Base-by-base conservation (phyloP, 37 sponge, comb jelly and placozoan genomes). In the Hormiphora californensis region DNA sequence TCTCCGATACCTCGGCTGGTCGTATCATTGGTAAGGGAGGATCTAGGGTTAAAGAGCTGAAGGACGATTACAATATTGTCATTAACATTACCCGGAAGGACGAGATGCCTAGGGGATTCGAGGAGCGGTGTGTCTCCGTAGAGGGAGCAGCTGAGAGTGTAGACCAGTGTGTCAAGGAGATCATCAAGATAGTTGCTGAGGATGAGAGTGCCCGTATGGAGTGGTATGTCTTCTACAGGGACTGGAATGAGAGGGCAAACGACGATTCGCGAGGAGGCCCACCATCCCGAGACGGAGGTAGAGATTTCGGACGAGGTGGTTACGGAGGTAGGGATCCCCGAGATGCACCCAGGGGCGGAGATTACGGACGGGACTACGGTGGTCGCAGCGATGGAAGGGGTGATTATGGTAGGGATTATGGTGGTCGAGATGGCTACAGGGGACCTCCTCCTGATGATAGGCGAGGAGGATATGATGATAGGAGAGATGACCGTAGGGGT, bases 21-120 rank as follows among this genome's bases (percentile, higher is more conserved):
- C 90, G 93, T 86, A 92, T 96, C 63, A 93, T 96, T 32, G 96
- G 96, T 0, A 96, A 93, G 73, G 90, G 92, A 7, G 96, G 96
- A 0, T 85, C 86, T 35, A 93, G 88, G 31, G 90, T 96, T 81
- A 93, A 93, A 85, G 69, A 86, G 5, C 87, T 96, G 25, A 91
- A 93, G 63, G 63, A 85, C 25, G 93, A 96, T 32, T 89, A 85
- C 63, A 90, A 86, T 11, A 92, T 90, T 0, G 69, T 88, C 54
- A 92, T 96, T 23, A 90, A 90, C 86, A 92, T 96, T 39, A 90
- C 91, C 44, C 89, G 85, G 73, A 92, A 92, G 63, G 93, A 91
- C 39, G 91, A 89, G 22, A 23, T 73, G 3, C 81, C 81, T 39
- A 43, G 46, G n/a, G 81, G 81, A 9, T 73, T 86, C 35, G 86